phyloP scores from a whole-genome alignment of 2,113 vertebrate genomes.

The Anarhynchus alexandrinus region DNA sequence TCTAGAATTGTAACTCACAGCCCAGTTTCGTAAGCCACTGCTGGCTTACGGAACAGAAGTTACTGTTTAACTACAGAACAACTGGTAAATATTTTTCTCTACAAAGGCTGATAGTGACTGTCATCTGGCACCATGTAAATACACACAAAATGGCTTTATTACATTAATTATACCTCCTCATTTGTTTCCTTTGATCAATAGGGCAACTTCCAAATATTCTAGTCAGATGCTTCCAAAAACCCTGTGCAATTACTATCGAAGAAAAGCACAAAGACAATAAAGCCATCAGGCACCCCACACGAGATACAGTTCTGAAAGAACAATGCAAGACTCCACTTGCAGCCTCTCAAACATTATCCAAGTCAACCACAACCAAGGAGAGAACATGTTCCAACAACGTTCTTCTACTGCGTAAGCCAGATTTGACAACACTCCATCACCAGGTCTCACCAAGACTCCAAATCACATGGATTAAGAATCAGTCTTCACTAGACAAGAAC shows the following conservation, averaged over 20 bases:
- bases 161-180: not conserved
- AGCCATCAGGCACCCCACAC: accelerated
- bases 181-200: not conserved
- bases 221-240: not conserved
- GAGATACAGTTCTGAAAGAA: not conserved
- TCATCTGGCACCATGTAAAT: not conserved
- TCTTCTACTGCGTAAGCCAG: not conserved
- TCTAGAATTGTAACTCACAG: not conserved
- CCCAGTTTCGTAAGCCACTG: not conserved
- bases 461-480: not conserved
- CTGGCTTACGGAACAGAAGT: not conserved
- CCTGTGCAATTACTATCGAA: not conserved
- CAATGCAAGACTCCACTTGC: not conserved
- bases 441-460: not conserved
- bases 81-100: not conserved
- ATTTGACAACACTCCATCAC: not conserved
- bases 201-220: not conserved
- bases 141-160: not conserved
- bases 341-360: not conserved
- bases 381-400: not conserved
- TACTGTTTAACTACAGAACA: not conserved
- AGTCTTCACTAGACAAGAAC: not conserved
- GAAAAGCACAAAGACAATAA: not conserved
- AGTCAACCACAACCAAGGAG: not conserved
- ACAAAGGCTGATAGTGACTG: not conserved